Base-by-base conservation (phyloP, 2,888 invertebrate species). In the Chironomus riparius region DNA sequence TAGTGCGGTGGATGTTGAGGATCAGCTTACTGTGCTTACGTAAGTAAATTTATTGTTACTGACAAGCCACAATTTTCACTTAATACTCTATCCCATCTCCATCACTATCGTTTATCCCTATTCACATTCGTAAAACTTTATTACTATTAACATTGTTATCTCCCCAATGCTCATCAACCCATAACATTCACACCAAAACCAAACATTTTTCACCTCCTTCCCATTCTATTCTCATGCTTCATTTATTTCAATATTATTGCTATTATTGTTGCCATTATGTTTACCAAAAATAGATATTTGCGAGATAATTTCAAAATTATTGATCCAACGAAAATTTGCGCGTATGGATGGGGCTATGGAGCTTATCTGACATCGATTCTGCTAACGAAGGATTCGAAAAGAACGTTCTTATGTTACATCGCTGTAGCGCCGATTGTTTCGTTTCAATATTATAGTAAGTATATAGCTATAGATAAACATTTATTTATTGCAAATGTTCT, bases 271-370 rank as follows among this genome's bases (percentile, higher is more conserved):
- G 38, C 38, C 38, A 38, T 38, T 38, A 28, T 24, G 24, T 24
- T 3, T 56, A 28, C 61, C 15, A 76, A 21, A 48, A 48, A 28
- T 48, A 90, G 90, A n/a, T 92, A 92, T 81, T 87, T 95, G 24
- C 88, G 91, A 72, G 91, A 93, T 80, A 91, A 91, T 79, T 86
- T 94, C 74, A 90, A 90, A 82, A 95, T 91, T 84, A 91, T 96
- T 77, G 94, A 95, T 85, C 88, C 89, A 1, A 84, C 87, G 7
- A 89, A 92, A 78, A 91, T 94, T 78, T 95, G 93, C 77, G 91
- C 94, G 77, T 94, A 92, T 87, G 97, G 97, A 7, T 83, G 83
- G 80, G 95, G 94, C 3, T 96, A 95, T 84, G 97, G 97, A 22
- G 96, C 92, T 12, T 95, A 92, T 81, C 90, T 93, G 4, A 88